phyloP scores from a whole-genome alignment of 2,888 invertebrate genomes.

The Plagodis dolabraria region DNA sequence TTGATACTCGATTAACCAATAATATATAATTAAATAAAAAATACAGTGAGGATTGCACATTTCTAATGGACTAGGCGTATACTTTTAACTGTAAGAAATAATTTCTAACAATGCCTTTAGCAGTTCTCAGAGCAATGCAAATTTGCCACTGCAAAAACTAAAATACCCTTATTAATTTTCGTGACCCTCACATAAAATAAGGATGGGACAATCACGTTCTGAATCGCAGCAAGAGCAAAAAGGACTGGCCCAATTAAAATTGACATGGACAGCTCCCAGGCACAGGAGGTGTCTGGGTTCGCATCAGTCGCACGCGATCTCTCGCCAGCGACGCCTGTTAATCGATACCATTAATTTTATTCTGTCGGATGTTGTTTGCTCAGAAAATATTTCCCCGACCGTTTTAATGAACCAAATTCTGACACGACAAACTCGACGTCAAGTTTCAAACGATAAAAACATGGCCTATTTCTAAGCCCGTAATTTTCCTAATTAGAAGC shows the following conservation, averaged over 20 bases:
- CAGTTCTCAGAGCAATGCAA: slow-evolving; percentile 28
- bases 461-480: slow-evolving; percentile 35
- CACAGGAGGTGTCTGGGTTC: slow-evolving; percentile 61
- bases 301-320: slow-evolving; percentile 81
- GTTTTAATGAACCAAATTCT: slow-evolving; percentile 60
- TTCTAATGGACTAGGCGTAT: too few relatives aligned
- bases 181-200: slow-evolving; percentile 75
- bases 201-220: slow-evolving; percentile 64
- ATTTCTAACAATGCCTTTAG: slow-evolving; percentile 11
- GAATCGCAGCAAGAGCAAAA: slow-evolving; percentile 70
- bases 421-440: slow-evolving; percentile 33
- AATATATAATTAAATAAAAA: too few relatives aligned
- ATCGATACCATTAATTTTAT: slow-evolving; percentile 81
- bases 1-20: too few relatives aligned
- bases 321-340: slow-evolving; percentile 62
- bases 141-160: slow-evolving; percentile 18
- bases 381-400: slow-evolving; percentile 61
- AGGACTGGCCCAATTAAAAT: slow-evolving; percentile 80
- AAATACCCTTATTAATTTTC: slow-evolving; percentile 53
- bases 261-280: slow-evolving; percentile 76
- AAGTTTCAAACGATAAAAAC: slow-evolving; percentile 27
- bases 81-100: too few relatives aligned
- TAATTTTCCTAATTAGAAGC: slow-evolving; percentile 40
- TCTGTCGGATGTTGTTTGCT: slow-evolving; percentile 67
- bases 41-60: too few relatives aligned